A percentile compares a stretch with the other conserved stretches of the same genome.
Conservation (phyloP, 2,888 invertebrate genomes). For the Gibbula magus region DNA sequence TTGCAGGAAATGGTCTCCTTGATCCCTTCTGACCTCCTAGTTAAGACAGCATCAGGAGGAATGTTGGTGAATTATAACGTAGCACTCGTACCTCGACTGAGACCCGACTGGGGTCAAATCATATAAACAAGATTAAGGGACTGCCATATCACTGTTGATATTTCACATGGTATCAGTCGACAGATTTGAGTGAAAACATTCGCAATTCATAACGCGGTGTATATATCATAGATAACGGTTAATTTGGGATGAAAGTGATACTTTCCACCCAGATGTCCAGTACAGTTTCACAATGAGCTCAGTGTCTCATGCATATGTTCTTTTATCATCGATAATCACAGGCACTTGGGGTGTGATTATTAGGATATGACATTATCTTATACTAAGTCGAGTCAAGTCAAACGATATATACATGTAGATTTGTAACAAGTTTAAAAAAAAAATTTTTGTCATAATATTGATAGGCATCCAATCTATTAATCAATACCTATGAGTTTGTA, state of each 20-base stretch:
- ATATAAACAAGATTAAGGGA: not conserved
- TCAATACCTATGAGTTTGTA: no score
- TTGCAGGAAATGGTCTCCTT: conserved; percentile 9
- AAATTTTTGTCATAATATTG: no score
- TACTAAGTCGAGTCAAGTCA: no score
- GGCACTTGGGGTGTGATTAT: no score
- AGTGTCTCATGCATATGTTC: not conserved
- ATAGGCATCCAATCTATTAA: no score
- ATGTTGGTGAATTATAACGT: conserved; percentile 10
- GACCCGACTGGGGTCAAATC: not conserved
- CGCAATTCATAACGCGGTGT: not conserved
- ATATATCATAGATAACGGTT: not conserved
- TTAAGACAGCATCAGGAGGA: not conserved
- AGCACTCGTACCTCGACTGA: not conserved
- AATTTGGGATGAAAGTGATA: conserved; percentile 2
- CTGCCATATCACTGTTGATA: not conserved
- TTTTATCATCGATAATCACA: not conserved
- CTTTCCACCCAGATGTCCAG: no score
- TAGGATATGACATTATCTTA: no score
- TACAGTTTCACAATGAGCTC: not conserved
- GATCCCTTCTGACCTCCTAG: conserved; percentile 6
- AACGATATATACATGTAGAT: no score
- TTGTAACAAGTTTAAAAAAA: no score
- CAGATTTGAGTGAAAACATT: not conserved
- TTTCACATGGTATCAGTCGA: not conserved